Base-by-base conservation (phyloP, 2,797 vertebrate species). In the Fistularia commersonii region DNA sequence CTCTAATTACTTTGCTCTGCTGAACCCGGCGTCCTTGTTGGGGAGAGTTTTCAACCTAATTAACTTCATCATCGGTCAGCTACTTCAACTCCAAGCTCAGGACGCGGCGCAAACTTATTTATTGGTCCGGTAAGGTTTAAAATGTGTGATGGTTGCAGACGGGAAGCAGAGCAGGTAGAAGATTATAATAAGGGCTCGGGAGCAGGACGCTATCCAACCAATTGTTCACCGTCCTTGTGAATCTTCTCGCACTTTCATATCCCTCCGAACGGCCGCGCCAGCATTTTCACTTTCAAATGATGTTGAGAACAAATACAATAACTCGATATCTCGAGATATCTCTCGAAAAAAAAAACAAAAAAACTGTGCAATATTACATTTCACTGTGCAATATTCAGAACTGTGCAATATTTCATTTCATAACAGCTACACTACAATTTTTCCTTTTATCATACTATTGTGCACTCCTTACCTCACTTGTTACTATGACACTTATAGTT, bases 1-100 rank as follows among this genome's bases (percentile, higher is more conserved):
- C 41, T 65, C 74, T 76, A 84, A 84, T 84, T 76, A 83, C 39
- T 45, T 12, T 8, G 45, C 59, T 72, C 15, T 71, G 61, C 74
- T 77, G 64, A 34, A 11, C 50, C 23, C 8, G 39, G 64, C 72
- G 72, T 62, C 72, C 63, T 70, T 49, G 74, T 59, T 66, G 57
- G 51, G 48, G 55, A 51, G 54, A 40, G 41, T 55, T 51, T 70
- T 53, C 40, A 51, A 57, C 48, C 57, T 71, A 61, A 70, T 74
- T 71, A 69, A 41, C 54, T 65, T 32, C 11, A 57, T 72, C 50
- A 33, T 9, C 40, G 14, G 58, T 69, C 49, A 61, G 66, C 64
- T 68, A n/a, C 63, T 66, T 45, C 50, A 62, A 51, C 55, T 41
- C 48, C 41, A 1, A 36, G 53, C 54, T 72, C 58, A 64, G 33